Evolutionary conservation across 2,797 vertebrate genomes (phyloP).

Genomic region (Corythornis leucogaster): DNA sequence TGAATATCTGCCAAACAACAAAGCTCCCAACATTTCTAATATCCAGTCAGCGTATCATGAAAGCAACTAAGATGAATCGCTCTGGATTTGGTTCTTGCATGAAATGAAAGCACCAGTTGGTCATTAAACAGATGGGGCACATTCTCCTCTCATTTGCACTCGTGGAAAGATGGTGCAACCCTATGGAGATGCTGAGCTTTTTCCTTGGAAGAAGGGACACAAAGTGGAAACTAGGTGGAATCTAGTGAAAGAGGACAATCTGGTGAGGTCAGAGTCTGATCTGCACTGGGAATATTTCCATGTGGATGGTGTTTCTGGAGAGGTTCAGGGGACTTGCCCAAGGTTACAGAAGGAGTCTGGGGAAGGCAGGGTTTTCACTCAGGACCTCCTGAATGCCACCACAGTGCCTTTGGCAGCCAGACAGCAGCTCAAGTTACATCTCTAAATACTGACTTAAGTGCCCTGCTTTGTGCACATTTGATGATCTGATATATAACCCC

Average conservation of each 20-base stretch:
- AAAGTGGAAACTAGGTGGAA: neutral
- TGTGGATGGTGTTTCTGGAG: fast-evolving
- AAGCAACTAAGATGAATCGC: neutral
- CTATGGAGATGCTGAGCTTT: neutral
- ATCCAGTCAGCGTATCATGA: neutral
- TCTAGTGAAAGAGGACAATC: neutral
- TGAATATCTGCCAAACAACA: constrained; percentile 32
- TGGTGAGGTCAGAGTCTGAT: neutral
- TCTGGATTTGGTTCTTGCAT: neutral
- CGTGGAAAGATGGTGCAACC: fast-evolving
- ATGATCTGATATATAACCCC: constrained; percentile 35
- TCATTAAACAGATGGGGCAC: neutral
- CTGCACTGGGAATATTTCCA: fast-evolving
- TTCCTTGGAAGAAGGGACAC: fast-evolving
- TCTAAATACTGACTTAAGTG: neutral
- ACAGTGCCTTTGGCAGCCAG: neutral
- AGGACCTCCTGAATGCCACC: neutral
- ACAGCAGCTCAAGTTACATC: neutral
- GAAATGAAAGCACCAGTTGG: neutral
- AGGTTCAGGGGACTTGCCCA: neutral
- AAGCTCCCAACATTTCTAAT: neutral
- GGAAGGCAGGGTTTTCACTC: neutral
- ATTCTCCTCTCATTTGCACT: neutral
- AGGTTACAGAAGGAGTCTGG: neutral
- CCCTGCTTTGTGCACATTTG: neutral